Base-by-base conservation (phyloP, 2,113 vertebrate species). In the Poicephalus gulielmi region DNA sequence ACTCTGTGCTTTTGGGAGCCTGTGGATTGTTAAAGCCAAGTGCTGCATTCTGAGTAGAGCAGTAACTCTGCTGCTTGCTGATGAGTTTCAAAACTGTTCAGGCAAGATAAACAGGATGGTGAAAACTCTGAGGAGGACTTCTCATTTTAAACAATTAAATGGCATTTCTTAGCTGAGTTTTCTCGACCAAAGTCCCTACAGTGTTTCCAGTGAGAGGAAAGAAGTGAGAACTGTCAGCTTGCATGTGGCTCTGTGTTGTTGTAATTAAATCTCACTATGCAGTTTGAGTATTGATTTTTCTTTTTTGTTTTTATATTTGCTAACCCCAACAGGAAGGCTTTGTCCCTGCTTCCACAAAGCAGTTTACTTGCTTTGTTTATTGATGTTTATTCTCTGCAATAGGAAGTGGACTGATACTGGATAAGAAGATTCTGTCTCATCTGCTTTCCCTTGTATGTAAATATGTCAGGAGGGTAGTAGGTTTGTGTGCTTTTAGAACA, bases 401-500 rank as follows among this genome's bases (percentile, higher is more conserved):
- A 66, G 59, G 83, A 94, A 95, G 77, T 14, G 17, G 33, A 53
- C 33, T 79, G 57, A 44, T 81, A 44, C 39, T 82, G 31, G 25
- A 41, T 89, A 62, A 30, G 70, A 43, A 80, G 41, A 25, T 87
- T 93, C 47, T 70, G 37, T 84, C 55, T 95, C 74, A 28, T 84
- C 35, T 89, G 46, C 75, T 95, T 94, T 96, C 37, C 62, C 24
- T 24, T 71, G 28, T 59, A 62, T 59, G 86, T 81, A 95, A 37
- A 82, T 95, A 24, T 93, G 91, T 83, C 77, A 91, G 46, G 77
- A 86, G 83, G 62, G 44, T 82, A 96, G 92, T 96, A 95, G 95
- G 91, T 87, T 92, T 97, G 30, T 93, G 74, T 92, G 88, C 84
- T 94, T 96, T 91, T 94, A 85, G 86, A 95, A 49, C 94, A 95